phyloP scores from a whole-genome alignment of 2,888 invertebrate genomes.

The Metellina segmentata region DNA sequence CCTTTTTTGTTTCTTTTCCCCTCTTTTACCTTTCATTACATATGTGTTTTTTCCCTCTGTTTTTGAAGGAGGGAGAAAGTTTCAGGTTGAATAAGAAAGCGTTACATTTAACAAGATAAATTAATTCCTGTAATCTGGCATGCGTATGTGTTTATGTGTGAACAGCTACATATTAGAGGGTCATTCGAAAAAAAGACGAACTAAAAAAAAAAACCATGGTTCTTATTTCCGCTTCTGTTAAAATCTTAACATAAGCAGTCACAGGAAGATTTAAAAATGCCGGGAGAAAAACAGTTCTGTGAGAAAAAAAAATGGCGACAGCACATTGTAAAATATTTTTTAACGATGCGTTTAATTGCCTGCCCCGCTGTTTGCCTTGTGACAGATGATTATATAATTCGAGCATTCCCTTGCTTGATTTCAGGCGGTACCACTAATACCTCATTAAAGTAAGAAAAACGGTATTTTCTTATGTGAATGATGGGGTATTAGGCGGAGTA shows the following conservation, averaged over 20 bases:
- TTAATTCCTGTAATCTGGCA: slow-evolving; percentile 75
- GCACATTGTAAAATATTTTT: slow-evolving; percentile 72
- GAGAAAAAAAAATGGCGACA: slow-evolving; percentile 25
- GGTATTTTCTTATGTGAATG: slow-evolving; percentile 51
- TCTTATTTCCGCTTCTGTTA: slow-evolving; percentile 40
- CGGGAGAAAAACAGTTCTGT: slow-evolving; percentile 2
- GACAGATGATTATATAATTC: slow-evolving; percentile 76
- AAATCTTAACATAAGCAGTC: slow-evolving; percentile 72
- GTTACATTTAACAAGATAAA: slow-evolving; percentile 76
- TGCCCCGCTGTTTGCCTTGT: slow-evolving; percentile 48
- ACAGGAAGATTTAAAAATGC: slow-evolving; percentile 59
- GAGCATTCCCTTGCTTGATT: slow-evolving; percentile 63
- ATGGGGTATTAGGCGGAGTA: slow-evolving; percentile 51
- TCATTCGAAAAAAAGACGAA: slow-evolving; percentile 46
- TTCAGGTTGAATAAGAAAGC: slow-evolving; percentile 70
- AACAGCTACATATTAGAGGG: slow-evolving; percentile 47
- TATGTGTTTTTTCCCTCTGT: slow-evolving; percentile 48
- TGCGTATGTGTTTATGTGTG: slow-evolving; percentile 68
- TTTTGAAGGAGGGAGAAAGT: slow-evolving; percentile 62
- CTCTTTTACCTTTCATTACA: slow-evolving; percentile 63
- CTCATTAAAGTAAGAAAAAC: slow-evolving; percentile 71
- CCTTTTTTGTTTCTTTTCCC: slow-evolving; percentile 21
- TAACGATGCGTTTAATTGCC: slow-evolving; percentile 74
- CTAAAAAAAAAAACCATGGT: slow-evolving; percentile 1
- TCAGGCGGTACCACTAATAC: slow-evolving; percentile 66